These are phyloP conservation scores for Protaetia brevitarsis DNA, from an alignment of 1,140 invertebrate genomes.

Conservation along the genomic window DNA sequence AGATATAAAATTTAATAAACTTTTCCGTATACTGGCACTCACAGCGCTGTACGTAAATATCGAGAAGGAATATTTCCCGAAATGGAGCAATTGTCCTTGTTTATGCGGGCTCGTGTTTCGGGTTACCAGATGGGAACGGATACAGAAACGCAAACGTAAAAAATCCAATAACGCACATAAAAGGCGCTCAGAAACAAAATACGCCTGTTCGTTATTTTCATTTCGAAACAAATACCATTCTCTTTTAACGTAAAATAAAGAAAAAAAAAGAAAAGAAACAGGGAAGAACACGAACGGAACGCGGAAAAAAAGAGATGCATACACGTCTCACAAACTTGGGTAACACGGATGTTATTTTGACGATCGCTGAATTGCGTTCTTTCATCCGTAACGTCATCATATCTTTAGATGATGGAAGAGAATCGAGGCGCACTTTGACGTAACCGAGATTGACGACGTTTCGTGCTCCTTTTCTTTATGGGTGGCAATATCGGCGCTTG, in stretches of 20 bases:
- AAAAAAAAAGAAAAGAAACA: neutral
- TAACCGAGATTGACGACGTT: conserved; percentile 9
- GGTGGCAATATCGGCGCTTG: neutral
- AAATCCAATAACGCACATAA: neutral
- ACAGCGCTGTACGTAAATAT: no score
- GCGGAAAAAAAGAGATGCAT: no score
- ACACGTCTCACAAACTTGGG: no score
- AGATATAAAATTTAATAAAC: no score
- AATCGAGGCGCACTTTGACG: neutral
- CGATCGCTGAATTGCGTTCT: neutral
- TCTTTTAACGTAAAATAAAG: neutral
- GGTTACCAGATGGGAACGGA: neutral
- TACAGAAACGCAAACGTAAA: neutral
- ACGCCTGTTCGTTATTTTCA: conserved; percentile 1
- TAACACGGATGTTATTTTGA: neutral
- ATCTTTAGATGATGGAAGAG: conserved; percentile 3
- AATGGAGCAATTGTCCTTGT: no score
- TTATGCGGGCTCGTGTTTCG: no score
- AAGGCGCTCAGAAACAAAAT: neutral
- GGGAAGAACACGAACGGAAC: neutral
- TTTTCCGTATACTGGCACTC: no score
- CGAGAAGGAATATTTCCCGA: no score
- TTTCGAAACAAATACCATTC: neutral
- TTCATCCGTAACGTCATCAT: conserved; percentile 7
- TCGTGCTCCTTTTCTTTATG: neutral